Conservation (phyloP, 1,140 invertebrate genomes). For the Drosophila orena region DNA sequence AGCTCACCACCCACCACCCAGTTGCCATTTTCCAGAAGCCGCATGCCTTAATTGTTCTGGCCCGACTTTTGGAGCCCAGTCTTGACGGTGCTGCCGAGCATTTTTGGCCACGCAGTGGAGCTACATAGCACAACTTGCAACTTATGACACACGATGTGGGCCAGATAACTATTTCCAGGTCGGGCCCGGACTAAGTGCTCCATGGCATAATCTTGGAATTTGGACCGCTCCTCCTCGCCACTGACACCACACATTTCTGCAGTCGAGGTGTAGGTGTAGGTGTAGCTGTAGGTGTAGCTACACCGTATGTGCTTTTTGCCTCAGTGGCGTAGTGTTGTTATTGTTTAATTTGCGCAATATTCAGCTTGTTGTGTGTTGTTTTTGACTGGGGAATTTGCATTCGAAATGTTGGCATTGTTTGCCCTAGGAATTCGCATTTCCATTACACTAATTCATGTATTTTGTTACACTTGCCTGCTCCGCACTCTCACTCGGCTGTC, state of each 20-base stretch:
- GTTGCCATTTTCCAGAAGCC: constrained; percentile 2
- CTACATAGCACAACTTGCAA: constrained; percentile 4
- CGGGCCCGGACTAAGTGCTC: constrained; percentile 31
- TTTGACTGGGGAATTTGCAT: constrained; percentile 41
- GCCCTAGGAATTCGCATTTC: constrained; percentile 50
- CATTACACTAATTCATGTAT: constrained; percentile 65
- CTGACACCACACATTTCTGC: constrained; percentile 16
- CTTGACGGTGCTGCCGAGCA: constrained; percentile 25
- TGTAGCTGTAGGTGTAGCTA: background rate
- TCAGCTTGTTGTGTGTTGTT: constrained; percentile 30
- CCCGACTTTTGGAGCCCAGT: constrained; percentile 24
- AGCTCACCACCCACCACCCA: constrained; percentile 8
- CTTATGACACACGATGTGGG: constrained; percentile 27
- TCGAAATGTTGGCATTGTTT: constrained; percentile 56
- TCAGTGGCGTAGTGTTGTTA: constrained; percentile 28
- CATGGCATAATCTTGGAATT: constrained; percentile 40
- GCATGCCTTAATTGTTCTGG: constrained; percentile 37
- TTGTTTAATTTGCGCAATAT: constrained; percentile 61
- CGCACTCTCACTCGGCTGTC: background rate
- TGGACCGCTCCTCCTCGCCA: constrained; percentile 25
- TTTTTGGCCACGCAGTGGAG: constrained; percentile 7
- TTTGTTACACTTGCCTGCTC: constrained; percentile 54
- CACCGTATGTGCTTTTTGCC: constrained; percentile 11
- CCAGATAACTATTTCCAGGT: constrained; percentile 38
- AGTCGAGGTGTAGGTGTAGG: background rate